Evolutionary conservation across 2,113 vertebrate species (phyloP).

Genomic region (Marmota flaviventris): DNA sequence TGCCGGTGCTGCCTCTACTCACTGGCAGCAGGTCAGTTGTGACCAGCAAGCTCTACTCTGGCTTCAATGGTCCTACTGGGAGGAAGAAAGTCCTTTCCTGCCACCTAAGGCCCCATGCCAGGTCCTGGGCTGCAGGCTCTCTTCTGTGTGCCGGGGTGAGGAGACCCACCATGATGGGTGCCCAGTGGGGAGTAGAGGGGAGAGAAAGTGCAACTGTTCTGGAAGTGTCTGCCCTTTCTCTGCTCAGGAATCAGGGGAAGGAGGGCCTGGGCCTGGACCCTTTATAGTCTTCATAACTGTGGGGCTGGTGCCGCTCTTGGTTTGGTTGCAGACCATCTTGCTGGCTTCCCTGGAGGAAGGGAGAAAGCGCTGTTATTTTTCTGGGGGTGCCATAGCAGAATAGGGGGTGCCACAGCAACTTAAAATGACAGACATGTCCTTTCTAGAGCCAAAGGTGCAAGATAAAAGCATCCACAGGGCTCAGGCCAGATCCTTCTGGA

Average conservation of each 20-base stretch:
- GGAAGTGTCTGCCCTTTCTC: neutral
- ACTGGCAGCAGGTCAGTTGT: neutral
- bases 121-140: neutral
- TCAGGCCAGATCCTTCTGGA: too few relatives aligned
- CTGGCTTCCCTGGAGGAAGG: neutral
- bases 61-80: fast-evolving
- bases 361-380: too few relatives aligned
- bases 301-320: too few relatives aligned
- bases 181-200: neutral
- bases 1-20: too few relatives aligned
- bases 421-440: too few relatives aligned
- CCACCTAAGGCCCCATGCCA: fast-evolving
- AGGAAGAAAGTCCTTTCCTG: neutral
- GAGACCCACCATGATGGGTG: fast-evolving
- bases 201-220: neutral
- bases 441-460: too few relatives aligned
- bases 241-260: neutral
- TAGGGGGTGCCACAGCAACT: too few relatives aligned
- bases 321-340: neutral
- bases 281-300: too few relatives aligned
- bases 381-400: fast-evolving
- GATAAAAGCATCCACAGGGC: too few relatives aligned
- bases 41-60: neutral
- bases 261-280: too few relatives aligned
- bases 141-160: neutral